phyloP scores from a whole-genome alignment of 2,113 vertebrate genomes.

The Grus americana region DNA sequence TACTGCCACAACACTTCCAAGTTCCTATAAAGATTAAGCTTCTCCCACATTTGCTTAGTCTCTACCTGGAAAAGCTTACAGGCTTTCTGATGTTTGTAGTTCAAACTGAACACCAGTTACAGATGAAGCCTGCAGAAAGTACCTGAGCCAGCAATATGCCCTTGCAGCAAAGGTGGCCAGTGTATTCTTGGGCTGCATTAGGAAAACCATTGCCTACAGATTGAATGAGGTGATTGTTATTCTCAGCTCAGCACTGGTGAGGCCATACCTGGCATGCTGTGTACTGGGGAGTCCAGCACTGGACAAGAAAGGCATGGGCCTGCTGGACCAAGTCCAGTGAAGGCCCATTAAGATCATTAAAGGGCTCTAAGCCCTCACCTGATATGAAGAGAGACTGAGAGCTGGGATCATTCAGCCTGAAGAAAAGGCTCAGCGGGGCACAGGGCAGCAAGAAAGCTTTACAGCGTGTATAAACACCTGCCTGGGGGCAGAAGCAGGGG shows the following conservation, averaged over 20 bases:
- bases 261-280: not conserved
- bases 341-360: not conserved
- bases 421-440: not conserved
- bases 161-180: not conserved
- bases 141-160: not conserved
- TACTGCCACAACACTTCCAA: not conserved
- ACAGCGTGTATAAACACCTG: not conserved
- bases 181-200: not conserved
- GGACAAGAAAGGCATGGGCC: not conserved
- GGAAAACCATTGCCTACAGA: not conserved
- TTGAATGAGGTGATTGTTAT: accelerated
- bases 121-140: not conserved
- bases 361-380: not conserved
- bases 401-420: not conserved
- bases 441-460: not conserved
- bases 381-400: not conserved
- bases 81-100: not conserved
- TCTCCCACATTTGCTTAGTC: not conserved
- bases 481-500: accelerated
- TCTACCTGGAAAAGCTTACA: not conserved
- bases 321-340: not conserved
- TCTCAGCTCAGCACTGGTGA: not conserved
- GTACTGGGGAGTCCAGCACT: too few species aligned
- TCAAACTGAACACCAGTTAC: not conserved
- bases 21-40: not conserved